Base-by-base conservation (phyloP, 2,113 vertebrate species). In the Lucifuga dentata region DNA sequence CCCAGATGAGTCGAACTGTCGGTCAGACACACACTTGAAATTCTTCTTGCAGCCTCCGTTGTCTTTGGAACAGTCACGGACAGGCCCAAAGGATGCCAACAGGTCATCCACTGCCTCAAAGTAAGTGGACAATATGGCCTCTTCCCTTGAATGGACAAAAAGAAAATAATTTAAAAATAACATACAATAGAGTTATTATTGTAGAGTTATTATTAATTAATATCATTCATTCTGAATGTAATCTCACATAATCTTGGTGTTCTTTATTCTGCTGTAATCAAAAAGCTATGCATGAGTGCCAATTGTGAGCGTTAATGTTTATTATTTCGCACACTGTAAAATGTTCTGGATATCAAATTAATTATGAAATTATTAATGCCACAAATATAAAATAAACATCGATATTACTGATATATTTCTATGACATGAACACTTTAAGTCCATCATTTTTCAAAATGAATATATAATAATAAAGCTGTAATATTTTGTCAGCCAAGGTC, bases 11-110 rank as follows among this genome's bases (percentile, higher is more conserved):
- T 99, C 98, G 33, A 98, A 85, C 73, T 94, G 93, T 59, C 98
- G 95, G 55, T 99, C 98, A 0, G 97, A 94, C 2, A 99, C 96
- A 0, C 98, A 99, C 61, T 98, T 98, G 90, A 98, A 99, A 88
- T 99, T 99, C 68, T 97, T 96, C 35, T 95, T 96, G 78, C 98
- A 99, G 82, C 97, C 97, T 0, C 98, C 98, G 0, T 99, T 99
- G 77, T 98, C 96, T 84, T 95, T 94, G 45, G 97, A 92, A 69
- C 98, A 99, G 90, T 99, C 97, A 2, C 98, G 95, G 6, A 95
- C 97, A 0, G 98, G 97, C 33, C 98, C 98, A 0, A 99, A 99
- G 29, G 98, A 99, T 1, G 94, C 96, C 8, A 99, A 93, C 13
- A 99, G 91, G 72, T 99, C 97, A 23, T 98, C 96, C 65, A 99